phyloP scores from a whole-genome alignment of 2,113 vertebrate genomes.

The Edolisoma coerulescens region DNA sequence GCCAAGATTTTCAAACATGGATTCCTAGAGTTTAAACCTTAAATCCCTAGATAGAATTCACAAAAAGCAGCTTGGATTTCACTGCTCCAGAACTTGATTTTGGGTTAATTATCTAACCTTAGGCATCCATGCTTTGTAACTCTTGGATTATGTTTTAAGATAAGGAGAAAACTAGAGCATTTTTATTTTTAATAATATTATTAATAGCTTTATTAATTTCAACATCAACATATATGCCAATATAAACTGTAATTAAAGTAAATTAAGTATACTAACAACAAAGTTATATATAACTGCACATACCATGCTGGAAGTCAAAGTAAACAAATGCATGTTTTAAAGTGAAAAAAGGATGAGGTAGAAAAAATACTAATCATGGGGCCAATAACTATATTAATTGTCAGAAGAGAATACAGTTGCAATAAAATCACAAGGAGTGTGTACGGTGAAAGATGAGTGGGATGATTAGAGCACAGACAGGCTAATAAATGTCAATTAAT shows the following conservation, averaged over 20 bases:
- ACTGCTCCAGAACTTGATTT: background rate
- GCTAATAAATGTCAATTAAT: constrained; percentile 16
- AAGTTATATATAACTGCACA: background rate
- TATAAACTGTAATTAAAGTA: background rate
- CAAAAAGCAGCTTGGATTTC: background rate
- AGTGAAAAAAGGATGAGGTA: background rate
- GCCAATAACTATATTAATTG: background rate
- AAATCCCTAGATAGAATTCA: background rate
- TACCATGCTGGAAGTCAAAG: background rate
- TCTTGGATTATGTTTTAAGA: background rate
- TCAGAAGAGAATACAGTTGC: background rate
- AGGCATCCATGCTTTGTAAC: background rate
- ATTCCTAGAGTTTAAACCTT: background rate
- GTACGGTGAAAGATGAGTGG: background rate
- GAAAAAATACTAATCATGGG: background rate
- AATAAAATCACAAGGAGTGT: background rate
- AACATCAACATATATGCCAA: background rate
- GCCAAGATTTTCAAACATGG: background rate
- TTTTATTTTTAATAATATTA: background rate
- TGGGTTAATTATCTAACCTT: background rate
- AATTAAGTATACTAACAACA: background rate
- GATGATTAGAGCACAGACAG: background rate
- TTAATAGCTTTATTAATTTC: background rate
- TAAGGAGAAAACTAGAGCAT: background rate
- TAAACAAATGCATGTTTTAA: background rate